These are phyloP conservation scores for Thecocarcelia acutangulata DNA, from an alignment of 2,888 invertebrate species.

Conservation along the genomic window DNA sequence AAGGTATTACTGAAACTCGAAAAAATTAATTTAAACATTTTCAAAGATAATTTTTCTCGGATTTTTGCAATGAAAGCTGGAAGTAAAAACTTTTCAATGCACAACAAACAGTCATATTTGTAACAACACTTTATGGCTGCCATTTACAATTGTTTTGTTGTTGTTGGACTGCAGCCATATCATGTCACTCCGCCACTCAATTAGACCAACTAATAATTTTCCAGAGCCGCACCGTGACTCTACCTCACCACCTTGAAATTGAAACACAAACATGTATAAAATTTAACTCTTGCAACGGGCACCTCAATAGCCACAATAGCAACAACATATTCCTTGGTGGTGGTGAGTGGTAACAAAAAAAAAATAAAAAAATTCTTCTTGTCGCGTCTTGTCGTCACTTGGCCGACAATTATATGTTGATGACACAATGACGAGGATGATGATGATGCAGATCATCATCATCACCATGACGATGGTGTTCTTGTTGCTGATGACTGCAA, in stretches of 20 bases:
- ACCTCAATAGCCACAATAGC: constrained; percentile 9
- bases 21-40: constrained; percentile 17
- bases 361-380: constrained; percentile 52
- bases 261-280: background rate
- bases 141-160: constrained; percentile 58
- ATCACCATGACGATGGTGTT: constrained; percentile 1
- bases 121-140: constrained; percentile 58
- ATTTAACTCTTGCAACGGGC: background rate
- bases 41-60: constrained; percentile 4
- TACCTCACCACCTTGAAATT: background rate
- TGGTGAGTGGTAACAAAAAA: constrained; percentile 39
- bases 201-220: constrained; percentile 46
- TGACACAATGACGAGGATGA: constrained; percentile 13
- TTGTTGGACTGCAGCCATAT: constrained; percentile 47
- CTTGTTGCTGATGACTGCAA: constrained; percentile 36
- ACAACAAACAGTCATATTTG: constrained; percentile 13
- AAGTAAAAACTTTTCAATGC: background rate
- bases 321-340: constrained; percentile 11
- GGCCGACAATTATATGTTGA: constrained; percentile 42
- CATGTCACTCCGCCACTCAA: constrained; percentile 60
- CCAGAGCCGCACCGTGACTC: constrained; percentile 22
- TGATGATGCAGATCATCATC: constrained; percentile 25
- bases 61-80: background rate
- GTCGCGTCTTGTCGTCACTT: constrained; percentile 66
- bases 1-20: background rate